phyloP scores from a whole-genome alignment of 2,797 vertebrate genomes.

The Cirrhinus molitorella region DNA sequence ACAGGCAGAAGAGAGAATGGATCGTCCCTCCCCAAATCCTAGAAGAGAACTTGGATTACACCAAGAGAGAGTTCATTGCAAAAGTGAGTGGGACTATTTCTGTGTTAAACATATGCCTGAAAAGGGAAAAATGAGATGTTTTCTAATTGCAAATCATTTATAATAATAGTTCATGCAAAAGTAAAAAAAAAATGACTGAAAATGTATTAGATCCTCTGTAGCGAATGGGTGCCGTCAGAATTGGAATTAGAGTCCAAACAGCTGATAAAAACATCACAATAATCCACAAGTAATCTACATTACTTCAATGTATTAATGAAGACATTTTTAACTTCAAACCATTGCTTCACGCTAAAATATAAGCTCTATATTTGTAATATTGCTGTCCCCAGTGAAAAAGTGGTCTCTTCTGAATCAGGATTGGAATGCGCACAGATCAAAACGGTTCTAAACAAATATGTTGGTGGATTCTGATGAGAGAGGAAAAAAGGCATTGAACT shows the following conservation, averaged over 20 bases:
- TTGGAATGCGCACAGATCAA: not conserved
- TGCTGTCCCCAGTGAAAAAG: not conserved
- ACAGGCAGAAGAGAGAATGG: conserved; percentile 88
- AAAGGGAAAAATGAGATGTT: too few species aligned
- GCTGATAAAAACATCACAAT: too few species aligned
- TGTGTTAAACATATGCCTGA: not conserved
- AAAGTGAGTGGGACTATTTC: conserved; percentile 79
- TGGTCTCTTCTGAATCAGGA: not conserved
- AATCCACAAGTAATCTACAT: too few species aligned
- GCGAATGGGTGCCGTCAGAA: too few species aligned
- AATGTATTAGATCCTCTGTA: too few species aligned
- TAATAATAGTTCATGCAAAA: too few species aligned
- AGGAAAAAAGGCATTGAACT: not conserved
- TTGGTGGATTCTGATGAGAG: not conserved
- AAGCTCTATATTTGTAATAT: not conserved
- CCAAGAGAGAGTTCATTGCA: conserved; percentile 77
- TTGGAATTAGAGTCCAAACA: too few species aligned
- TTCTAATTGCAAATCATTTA: too few species aligned
- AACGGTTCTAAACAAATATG: not conserved
- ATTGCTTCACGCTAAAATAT: not conserved
- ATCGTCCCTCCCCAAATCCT: conserved; percentile 85
- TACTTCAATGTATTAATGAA: too few species aligned
- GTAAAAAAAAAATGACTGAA: too few species aligned
- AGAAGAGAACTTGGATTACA: conserved; percentile 86
- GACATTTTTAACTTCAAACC: too few species aligned